Percentiles rank a stretch among this genome's conserved stretches.
Conservation (phyloP, 2,888 invertebrate species). For the Acronicta alni region DNA sequence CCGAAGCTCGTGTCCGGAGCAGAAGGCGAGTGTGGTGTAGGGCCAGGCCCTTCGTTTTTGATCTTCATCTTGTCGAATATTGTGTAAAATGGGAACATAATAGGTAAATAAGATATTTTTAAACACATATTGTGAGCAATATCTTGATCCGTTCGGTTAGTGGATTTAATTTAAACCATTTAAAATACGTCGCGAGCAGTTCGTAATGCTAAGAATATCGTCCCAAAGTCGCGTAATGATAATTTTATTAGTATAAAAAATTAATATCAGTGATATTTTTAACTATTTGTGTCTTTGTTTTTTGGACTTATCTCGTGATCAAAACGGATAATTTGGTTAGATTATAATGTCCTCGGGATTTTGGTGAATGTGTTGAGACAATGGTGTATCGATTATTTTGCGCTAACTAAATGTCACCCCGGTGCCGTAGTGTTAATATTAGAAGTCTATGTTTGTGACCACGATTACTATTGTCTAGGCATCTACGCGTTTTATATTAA, state of each 20-base stretch:
- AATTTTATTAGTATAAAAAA: conserved; percentile 76
- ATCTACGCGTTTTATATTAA: conserved; percentile 88
- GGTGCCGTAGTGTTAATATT: conserved; percentile 88
- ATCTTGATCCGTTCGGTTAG: conserved; percentile 40
- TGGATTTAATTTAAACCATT: conserved; percentile 61
- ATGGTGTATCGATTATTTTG: conserved; percentile 90
- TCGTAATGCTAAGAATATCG: conserved; percentile 86
- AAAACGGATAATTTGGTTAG: conserved; percentile 59
- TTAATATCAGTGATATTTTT: conserved; percentile 79
- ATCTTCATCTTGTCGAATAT: conserved; percentile 82
- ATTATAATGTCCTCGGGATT: conserved; percentile 75
- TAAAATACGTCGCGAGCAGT: conserved; percentile 78
- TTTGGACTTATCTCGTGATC: conserved; percentile 49
- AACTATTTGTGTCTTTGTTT: conserved; percentile 63
- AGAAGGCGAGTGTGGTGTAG: conserved; percentile 86
- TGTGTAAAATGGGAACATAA: conserved; percentile 89
- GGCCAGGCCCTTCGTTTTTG: conserved; percentile 87
- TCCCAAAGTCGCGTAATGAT: conserved; percentile 83
- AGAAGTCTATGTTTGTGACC: conserved; percentile 87
- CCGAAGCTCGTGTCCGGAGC: conserved; percentile 89
- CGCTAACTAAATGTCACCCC: conserved; percentile 89
- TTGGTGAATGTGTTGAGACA: conserved; percentile 87
- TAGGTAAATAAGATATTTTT: conserved; percentile 83
- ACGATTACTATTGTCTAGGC: conserved; percentile 87
- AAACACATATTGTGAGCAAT: conserved; percentile 35